Conservation (phyloP, 2,113 vertebrate species). For the Megaceryle maxima region DNA sequence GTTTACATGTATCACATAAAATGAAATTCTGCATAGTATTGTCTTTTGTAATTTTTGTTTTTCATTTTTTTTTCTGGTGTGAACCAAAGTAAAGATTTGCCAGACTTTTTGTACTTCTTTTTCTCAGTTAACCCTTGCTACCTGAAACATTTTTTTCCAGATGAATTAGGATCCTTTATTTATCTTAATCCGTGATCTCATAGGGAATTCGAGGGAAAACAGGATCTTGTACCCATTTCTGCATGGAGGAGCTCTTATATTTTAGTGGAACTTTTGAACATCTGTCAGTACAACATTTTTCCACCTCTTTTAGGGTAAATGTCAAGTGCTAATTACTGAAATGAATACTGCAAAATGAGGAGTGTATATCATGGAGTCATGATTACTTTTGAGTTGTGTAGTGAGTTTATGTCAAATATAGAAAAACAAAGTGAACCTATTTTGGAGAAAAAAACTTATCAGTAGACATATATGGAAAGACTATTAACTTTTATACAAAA, state of each 20-base stretch:
- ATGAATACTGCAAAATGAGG: not conserved
- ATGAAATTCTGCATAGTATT: not conserved
- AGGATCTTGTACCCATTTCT: not conserved
- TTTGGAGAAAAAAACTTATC: not conserved
- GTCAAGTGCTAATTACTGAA: constrained; percentile 14
- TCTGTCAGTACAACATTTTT: not conserved
- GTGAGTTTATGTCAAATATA: not conserved
- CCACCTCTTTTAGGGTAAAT: not conserved
- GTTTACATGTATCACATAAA: not conserved
- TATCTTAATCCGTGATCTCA: not conserved
- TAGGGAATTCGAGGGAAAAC: not conserved
- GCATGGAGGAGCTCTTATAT: not conserved
- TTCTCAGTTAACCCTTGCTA: not conserved
- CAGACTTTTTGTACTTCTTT: not conserved
- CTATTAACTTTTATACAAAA: not conserved
- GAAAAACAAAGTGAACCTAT: not conserved
- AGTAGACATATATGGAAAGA: not conserved
- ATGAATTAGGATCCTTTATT: not conserved
- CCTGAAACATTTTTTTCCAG: not conserved
- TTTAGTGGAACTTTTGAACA: not conserved
- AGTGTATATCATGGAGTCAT: not conserved
- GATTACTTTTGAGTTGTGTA: not conserved
- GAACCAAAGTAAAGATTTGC: not conserved
- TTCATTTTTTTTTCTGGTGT: not conserved
- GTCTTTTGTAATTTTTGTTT: not conserved